phyloP scores from a whole-genome alignment of 2,113 vertebrate genomes.

The Scortum barcoo region DNA sequence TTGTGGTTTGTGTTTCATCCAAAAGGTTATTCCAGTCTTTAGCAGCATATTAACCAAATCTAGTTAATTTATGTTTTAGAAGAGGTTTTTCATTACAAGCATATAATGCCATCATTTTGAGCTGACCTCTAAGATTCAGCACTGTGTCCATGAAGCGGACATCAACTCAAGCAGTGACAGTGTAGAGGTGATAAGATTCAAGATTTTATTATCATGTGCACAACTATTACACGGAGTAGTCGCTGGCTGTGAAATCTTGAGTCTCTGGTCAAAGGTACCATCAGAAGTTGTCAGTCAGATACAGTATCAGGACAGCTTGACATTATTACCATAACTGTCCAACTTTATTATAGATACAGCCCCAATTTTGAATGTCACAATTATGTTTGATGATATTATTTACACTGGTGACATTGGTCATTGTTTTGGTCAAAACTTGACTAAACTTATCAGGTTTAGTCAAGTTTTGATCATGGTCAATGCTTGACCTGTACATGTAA shows the following conservation, averaged over 20 bases:
- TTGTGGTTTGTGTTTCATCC: neutral
- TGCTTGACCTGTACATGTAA: neutral
- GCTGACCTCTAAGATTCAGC: conserved; percentile 4
- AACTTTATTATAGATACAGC: neutral
- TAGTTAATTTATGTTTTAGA: neutral
- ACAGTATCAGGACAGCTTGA: neutral
- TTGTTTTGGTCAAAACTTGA: too few relatives aligned
- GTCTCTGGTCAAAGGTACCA: neutral
- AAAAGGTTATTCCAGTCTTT: neutral
- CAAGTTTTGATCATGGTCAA: neutral
- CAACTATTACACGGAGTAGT: too few relatives aligned
- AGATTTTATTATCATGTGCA: too few relatives aligned
- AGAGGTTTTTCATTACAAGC: neutral
- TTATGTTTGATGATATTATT: neutral
- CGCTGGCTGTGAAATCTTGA: too few relatives aligned
- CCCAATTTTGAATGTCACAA: neutral
- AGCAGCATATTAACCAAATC: neutral
- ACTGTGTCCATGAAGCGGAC: conserved; percentile 4
- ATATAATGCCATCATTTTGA: neutral
- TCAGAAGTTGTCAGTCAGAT: neutral
- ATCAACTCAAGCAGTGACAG: neutral
- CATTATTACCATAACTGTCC: neutral
- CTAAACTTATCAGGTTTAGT: neutral
- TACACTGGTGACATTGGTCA: too few relatives aligned
- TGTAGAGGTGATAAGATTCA: too few relatives aligned